Base-by-base conservation (phyloP, 2,888 invertebrate species). In the Lamellibrachia columna region DNA sequence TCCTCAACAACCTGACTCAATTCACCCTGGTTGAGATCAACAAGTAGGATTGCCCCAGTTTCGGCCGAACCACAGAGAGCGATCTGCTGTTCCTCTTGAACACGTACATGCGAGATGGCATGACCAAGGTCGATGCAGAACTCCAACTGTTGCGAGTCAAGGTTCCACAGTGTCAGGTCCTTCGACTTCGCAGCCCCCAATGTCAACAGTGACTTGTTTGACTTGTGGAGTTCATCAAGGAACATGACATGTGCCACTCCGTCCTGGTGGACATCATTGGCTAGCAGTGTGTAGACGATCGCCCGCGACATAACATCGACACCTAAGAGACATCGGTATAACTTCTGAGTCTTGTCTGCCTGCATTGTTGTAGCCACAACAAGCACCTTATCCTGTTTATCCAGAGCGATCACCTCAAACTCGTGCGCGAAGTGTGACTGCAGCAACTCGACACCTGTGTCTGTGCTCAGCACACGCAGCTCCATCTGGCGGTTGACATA, bases 131-230 rank as follows among this genome's bases (percentile, higher is more conserved):
- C 91, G 7, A 94, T 4, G 28, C 90, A 53, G 91, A 90, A 93
- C 11, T 55, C 90, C 90, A 94, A 15, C 52, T 60, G 40, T 52
- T 93, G 92, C 11, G 53, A 75, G 15, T 92, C 93, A 15, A 94
- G 55, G 60, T 93, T 92, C 94, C 94, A 94, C 60, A 93, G 92
- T 1, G 92, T 93, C 1, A 94, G n/a, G 28, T 94, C 94, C 52
- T 93, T 94, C 0, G 92, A 90, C 22, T 53, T 28, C 28, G 92
- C 75, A 7, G 60, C 52, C 1, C 94, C 94, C 8, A 94, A 55
- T 2, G 94, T 93, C 8, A 94, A n/a, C 2, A 94, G 9, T 22
- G 55, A 60, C 58, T 92, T 91, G 40, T 90, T 28, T 6, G 53
- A 58, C 53, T 92, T 92, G n/a, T 90, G 90, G 53, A 92, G 52